Evolutionary conservation across 2,113 vertebrate species (phyloP).

Genomic region (Hippocampus barbouri): DNA sequence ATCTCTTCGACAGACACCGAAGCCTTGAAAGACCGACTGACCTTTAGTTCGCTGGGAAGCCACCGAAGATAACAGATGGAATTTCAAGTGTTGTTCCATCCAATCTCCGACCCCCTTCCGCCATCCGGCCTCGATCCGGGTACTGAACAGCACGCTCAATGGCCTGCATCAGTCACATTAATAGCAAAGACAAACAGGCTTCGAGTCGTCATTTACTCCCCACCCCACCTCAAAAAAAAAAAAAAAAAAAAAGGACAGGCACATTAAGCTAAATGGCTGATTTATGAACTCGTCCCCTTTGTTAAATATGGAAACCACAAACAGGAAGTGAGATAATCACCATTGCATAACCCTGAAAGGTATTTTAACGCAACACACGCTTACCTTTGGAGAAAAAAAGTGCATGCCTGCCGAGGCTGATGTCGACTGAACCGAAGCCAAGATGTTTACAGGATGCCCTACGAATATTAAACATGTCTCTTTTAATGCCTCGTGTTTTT

Average conservation of each 20-base stretch:
- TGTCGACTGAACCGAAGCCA: no score
- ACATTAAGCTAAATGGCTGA: neutral
- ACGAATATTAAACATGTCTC: no score
- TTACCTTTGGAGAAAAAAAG: neutral
- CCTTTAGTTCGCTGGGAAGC: constrained; percentile 21
- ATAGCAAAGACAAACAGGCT: neutral
- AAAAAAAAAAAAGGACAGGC: neutral
- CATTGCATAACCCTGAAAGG: neutral
- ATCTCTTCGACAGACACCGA: constrained; percentile 2
- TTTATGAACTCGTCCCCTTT: neutral
- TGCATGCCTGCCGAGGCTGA: no score
- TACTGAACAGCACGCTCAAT: neutral
- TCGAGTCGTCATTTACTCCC: neutral
- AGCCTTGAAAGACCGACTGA: constrained; percentile 29
- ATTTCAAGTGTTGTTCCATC: neutral
- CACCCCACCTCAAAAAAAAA: no score
- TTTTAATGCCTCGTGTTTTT: no score
- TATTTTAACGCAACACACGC: neutral
- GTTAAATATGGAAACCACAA: neutral
- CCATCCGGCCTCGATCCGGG: neutral
- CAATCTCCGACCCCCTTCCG: neutral
- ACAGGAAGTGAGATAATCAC: neutral
- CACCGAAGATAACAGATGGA: neutral
- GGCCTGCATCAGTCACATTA: neutral
- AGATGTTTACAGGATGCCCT: no score